Base-by-base conservation (phyloP, 2,113 vertebrate genomes). In the Spheniscus mendiculus region DNA sequence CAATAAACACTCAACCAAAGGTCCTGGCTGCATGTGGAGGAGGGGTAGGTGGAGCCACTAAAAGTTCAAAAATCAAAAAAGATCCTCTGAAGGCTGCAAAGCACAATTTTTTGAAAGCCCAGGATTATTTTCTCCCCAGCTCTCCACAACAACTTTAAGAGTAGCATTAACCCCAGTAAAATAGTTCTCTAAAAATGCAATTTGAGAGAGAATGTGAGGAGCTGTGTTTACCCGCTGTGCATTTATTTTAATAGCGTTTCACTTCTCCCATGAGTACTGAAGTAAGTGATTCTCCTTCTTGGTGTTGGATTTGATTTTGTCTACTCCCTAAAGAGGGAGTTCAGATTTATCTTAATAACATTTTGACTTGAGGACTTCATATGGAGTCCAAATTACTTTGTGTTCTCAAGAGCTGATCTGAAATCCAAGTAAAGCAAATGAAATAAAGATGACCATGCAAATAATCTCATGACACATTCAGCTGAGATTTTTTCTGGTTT, bases 281-380 rank as follows among this genome's bases (percentile, higher is more conserved):
- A 95, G 65, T 83, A 90, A 96, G 82, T 79, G 83, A 87, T 93
- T 95, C 81, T 88, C 34, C 36, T 96, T 85, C 81, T 95, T 87
- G 42, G 70, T 93, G 81, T 53, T 89, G 56, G 78, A 84, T 92
- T 83, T 92, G 61, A 74, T 97, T 96, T 94, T 55, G 50, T 77
- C 55, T 88, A 76, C 87, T 90, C 88, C 69, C 88, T 92, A 83
- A 85, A 93, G 47, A 58, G 53, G 6, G 65, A 91, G 58, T 95
- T 96, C 90, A 67, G 25, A 86, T 97, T 97, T 92, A 76, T 93
- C 66, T 90, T 97, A 94, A 83, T 89, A 92, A 77, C 50, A 90
- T 92, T 92, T 93, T 88, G 65, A 83, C 81, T 95, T 73, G 76
- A 79, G 91, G 83, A 89, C 78, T 96, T 88, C 59, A 92, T 93